Conservation (phyloP, 35 echinoderm and acorn worm species). For the Apostichopus parvimensis region DNA sequence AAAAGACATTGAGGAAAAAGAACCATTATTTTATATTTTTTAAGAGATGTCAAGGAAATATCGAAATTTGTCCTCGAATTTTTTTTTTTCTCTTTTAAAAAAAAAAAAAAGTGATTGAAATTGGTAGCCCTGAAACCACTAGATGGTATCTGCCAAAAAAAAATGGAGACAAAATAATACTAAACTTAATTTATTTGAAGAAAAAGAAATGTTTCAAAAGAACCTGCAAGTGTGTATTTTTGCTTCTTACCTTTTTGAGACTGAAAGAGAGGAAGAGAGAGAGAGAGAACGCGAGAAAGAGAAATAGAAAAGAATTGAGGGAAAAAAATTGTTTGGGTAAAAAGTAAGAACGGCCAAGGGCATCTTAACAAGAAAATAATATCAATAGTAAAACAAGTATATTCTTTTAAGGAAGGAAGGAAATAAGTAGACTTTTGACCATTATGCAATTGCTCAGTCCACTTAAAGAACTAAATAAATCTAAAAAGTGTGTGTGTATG, state of each 20-base stretch:
- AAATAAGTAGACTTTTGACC: too few relatives aligned
- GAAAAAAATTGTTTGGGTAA: background rate
- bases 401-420: too few relatives aligned
- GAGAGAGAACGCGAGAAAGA: too few relatives aligned
- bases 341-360: background rate
- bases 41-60: slow-evolving; percentile 42
- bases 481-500: too few relatives aligned
- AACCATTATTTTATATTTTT: slow-evolving; percentile 27
- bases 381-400: background rate
- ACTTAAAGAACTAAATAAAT: too few relatives aligned
- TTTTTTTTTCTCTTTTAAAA: background rate
- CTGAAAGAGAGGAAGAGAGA: too few relatives aligned
- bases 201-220: background rate
- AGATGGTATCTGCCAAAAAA: background rate
- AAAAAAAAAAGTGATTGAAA: background rate
- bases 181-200: slow-evolving; percentile 35
- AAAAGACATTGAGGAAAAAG: background rate
- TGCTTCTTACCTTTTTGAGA: background rate
- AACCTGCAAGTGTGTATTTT: background rate
- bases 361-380: background rate
- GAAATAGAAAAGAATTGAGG: too few relatives aligned
- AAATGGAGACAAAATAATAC: slow-evolving; percentile 4
- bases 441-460: too few relatives aligned
- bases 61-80: slow-evolving; percentile 36
- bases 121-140: slow-evolving; percentile 10